Evolutionary conservation across 2,113 vertebrate species (phyloP).

Genomic region (Nyctibius bracteatus): DNA sequence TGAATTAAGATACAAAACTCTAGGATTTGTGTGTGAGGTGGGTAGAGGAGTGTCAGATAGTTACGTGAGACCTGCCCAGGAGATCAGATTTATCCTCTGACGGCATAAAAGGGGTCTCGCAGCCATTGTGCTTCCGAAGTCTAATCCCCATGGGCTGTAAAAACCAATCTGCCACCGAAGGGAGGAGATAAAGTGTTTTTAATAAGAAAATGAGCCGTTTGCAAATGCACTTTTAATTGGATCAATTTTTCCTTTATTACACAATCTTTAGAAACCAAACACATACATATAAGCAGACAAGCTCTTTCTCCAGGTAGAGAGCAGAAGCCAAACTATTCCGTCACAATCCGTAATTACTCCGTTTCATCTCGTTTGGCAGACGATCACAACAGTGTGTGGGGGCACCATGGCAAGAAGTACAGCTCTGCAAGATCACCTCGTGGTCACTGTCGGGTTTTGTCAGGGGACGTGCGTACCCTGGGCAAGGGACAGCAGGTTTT

Average conservation of each 20-base stretch:
- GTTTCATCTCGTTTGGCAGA: conserved; percentile 24
- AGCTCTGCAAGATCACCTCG: neutral
- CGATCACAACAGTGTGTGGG: neutral
- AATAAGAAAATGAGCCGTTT: conserved; percentile 34
- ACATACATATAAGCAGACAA: neutral
- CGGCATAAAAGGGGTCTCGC: neutral
- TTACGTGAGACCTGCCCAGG: neutral
- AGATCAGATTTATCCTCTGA: neutral
- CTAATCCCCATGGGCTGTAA: neutral
- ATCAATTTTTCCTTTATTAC: conserved; percentile 70
- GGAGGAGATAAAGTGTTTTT: conserved; percentile 51
- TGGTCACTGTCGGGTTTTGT: neutral
- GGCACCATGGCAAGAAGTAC: neutral
- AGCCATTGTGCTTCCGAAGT: neutral
- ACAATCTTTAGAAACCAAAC: conserved; percentile 44
- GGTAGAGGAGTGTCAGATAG: neutral
- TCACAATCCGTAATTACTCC: conserved; percentile 7
- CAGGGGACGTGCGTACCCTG: neutral
- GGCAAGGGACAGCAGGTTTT: neutral
- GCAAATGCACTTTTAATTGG: conserved; percentile 64
- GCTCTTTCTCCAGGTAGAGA: conserved; percentile 53
- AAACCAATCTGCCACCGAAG: conserved; percentile 1
- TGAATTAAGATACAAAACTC: neutral
- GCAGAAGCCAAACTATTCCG: conserved; percentile 29
- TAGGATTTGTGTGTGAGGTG: neutral